Base-by-base conservation (phyloP, 2,113 vertebrate species). In the Miniopterus natalensis region DNA sequence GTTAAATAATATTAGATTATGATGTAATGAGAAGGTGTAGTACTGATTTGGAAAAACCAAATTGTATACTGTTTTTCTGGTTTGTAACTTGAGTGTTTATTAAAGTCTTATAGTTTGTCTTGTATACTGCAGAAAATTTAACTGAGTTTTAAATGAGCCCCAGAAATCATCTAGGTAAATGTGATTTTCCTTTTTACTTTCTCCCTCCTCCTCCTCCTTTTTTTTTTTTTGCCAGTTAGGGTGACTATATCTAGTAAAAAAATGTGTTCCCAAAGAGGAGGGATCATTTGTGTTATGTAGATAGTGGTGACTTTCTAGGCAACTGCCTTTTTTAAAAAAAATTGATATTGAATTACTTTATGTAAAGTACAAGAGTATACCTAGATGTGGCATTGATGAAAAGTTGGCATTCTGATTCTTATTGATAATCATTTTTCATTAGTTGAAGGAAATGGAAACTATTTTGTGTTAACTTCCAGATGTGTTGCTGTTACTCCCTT, bases 371-470 rank as follows among this genome's bases (percentile, higher is more conserved):
- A 92, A 79, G 65, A 89, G 40, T 85, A 42, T 79, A 88, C 66
- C 45, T 85, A 92, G 29, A 47, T 92, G 25, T 36, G 27, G 3
- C 84, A 70, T 61, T 66, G 68, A 87, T 55, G n/a, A 94, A 92
- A 92, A 65, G 21, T 77, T 94, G 71, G 14, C 75, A 81, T 93
- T 85, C 65, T 42, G 86, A n/a, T 68, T 94, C 57, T 81, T 88
- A 36, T 9, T 65, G n/a, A 53, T 90, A 68, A 23, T 94, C 27
- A 77, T 40, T 92, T 86, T 92, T 6, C 23, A 75, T 75, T 92
- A 90, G 59, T 74, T 92, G 45, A 80, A 95, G 49, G 45, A 95
- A 55, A 68, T 70, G 10, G 13, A 84, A 81, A 61, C 36, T 63
- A 73, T 93, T 85, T 73, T n/a, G 0, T 78, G 29, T 93, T 74